phyloP scores from a whole-genome alignment of 2,888 invertebrate genomes.

The Liopterus haemorrhoidalis region DNA sequence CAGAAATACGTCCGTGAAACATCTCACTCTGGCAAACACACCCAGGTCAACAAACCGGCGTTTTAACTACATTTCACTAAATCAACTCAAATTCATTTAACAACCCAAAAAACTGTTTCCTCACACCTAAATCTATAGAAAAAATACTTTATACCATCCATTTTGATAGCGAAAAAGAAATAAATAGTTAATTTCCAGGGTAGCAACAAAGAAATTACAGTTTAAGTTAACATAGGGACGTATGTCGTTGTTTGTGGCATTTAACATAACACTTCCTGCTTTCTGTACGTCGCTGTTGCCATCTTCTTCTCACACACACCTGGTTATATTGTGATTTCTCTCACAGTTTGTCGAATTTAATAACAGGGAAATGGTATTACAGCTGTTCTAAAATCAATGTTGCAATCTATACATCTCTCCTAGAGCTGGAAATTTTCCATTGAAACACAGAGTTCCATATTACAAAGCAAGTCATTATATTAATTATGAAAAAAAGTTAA shows the following conservation, averaged over 20 bases:
- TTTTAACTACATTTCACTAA: not conserved
- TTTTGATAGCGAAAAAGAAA: not conserved
- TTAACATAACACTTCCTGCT: conserved; percentile 5
- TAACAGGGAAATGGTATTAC: conserved; percentile 1
- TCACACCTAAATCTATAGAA: not conserved
- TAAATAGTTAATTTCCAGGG: conserved; percentile 6
- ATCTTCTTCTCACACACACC: not conserved
- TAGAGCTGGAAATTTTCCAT: conserved; percentile 1
- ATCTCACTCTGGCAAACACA: conserved; percentile 4
- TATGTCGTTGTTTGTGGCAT: not conserved
- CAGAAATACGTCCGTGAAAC: not conserved
- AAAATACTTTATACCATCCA: not conserved
- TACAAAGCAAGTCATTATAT: not conserved
- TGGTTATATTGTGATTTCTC: too few relatives aligned
- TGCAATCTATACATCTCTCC: conserved; percentile 1
- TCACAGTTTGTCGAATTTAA: not conserved
- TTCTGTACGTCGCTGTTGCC: not conserved
- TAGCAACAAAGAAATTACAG: conserved; percentile 4
- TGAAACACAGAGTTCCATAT: not conserved
- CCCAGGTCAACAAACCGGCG: not conserved
- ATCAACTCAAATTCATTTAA: not conserved
- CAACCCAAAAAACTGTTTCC: not conserved
- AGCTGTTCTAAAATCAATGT: conserved; percentile 12
- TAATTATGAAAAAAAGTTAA: not conserved
- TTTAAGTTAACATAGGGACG: not conserved